Evolutionary conservation across 2,888 invertebrate genomes (phyloP), one percentile per base, ranked within the genome.

Genomic region (Podotricha telesiphe): DNA sequence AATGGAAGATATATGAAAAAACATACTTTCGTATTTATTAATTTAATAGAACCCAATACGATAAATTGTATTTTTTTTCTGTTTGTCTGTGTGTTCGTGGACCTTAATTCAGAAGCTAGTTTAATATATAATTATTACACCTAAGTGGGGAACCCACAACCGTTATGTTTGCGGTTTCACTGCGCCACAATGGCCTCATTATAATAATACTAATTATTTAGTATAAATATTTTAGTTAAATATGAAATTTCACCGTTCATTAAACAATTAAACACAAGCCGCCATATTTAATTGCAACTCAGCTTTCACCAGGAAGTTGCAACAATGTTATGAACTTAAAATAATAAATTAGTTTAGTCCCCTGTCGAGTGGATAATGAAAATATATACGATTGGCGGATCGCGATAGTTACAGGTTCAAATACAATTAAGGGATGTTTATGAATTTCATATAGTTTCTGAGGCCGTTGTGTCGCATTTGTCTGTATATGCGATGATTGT

Each of bases 291-390:
- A 67, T 61, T 62, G 53, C 59, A 17, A 51, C 51, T 58, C 20
- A 1, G 11, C 28, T 51, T 61, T 67, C 45, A 34, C 61, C 48
- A 62, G 67, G 42, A 66, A 59, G 40, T 50, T 19, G 45, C 47
- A 67, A 66, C 66, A 66, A 50, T 66, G 66, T 66, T 40, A 10
- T 55, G 34, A 37, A 65, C 42, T 45, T 45, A 65, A 55, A 55
- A 34, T 55, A 55, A 37, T 55, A 7, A 55, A 8, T 55, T 55
- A 37, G 55, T 55, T 55, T 34, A 34, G 34, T 19, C 10, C 28
- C 34, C 34, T 55, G 34, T 34, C 8, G n/a, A n/a, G n/a, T 10
- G 0, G 4, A 53, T 34, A 28, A 19, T 8, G 28, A 53, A 53
- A 22, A 19, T 51, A 15, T 5, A n/a, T n/a, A n/a, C n/a, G 22